A percentile compares a stretch with the other conserved stretches of the same genome.
Conservation (phyloP, 2,113 vertebrate genomes). For the Ondatra zibethicus region DNA sequence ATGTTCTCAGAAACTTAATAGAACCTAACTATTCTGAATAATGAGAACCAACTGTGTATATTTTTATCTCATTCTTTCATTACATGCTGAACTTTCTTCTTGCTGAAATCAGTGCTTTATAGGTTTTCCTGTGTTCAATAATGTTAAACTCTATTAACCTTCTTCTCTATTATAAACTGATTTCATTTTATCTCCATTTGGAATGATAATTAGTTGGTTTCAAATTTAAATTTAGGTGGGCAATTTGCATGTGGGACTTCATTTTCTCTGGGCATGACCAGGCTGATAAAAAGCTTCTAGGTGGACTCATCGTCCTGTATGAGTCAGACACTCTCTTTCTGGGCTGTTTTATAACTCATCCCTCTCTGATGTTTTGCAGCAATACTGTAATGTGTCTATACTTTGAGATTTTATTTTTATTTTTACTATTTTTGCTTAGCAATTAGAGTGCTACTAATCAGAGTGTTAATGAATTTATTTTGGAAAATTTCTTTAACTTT, state of each 20-base stretch:
- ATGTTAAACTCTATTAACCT: constrained; percentile 9
- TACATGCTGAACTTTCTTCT: constrained; percentile 45
- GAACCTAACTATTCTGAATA: background rate
- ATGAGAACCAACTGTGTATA: background rate
- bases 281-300: constrained; percentile 11
- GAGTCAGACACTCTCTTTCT: constrained; percentile 9
- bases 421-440: background rate
- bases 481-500: background rate
- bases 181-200: constrained; percentile 52
- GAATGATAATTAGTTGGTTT: constrained; percentile 55
- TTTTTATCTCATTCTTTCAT: background rate
- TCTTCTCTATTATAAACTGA: constrained; percentile 54
- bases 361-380: background rate
- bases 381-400: background rate
- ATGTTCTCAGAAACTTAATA: background rate
- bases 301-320: constrained; percentile 5
- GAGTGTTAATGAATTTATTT: background rate
- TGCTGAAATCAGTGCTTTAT: constrained; percentile 42
- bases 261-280: constrained; percentile 15
- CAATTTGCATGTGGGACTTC: constrained; percentile 33
- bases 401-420: constrained; percentile 16
- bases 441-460: background rate
- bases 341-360: background rate
- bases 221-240: constrained; percentile 27
- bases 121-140: background rate